Evolutionary conservation across 2,888 invertebrate species (phyloP), one percentile per base, ranked within the genome.

Genomic region (Agapostemon virescens): DNA sequence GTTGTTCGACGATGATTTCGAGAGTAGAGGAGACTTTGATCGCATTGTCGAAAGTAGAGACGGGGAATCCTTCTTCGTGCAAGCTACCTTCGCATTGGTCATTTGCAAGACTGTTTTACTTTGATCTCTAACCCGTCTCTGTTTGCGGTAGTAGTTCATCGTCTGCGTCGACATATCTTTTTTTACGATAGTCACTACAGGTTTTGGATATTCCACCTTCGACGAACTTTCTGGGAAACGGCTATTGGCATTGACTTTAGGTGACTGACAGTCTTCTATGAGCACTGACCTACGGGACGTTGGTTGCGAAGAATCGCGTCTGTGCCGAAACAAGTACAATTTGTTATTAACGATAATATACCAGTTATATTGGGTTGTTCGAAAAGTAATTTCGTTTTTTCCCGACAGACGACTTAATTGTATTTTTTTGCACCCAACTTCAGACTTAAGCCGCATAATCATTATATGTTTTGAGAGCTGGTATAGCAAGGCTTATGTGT

Each of bases 111-210:
- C 42, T n/a, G 13, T 77, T 4, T 7, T 13, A 7, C 11, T 33
- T 13, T 40, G 52, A 2, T 77, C 40, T 5, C 33, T 42, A 11
- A 63, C 0, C 0, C 11, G 40, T 45, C 63, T 69, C 30, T 26
- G 55, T 15, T n/a, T 66, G 1, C 45, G 2, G n/a, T 0, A 38
- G 1, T 3, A 2, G 30, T 17, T 0, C 55, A 17, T 1, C 2
- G 26, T 66, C 17, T 80, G 69, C 9, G 66, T 66, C 69, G 1
- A 7, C 7, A 13, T 26, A n/a, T 66, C 9, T 17, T 17, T 79
- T 7, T 7, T 66, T 0, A 9, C 17, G 5, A 1, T 26, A 0
- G 26, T 1, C 17, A 5, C 1, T 7, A 2, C 26, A 13, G 58
- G 2, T 13, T 52, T 52, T 0, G 5, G 7, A 9, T 30, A 17